Conservation (phyloP, 2,888 invertebrate species). For the Cephonodes hylas region DNA sequence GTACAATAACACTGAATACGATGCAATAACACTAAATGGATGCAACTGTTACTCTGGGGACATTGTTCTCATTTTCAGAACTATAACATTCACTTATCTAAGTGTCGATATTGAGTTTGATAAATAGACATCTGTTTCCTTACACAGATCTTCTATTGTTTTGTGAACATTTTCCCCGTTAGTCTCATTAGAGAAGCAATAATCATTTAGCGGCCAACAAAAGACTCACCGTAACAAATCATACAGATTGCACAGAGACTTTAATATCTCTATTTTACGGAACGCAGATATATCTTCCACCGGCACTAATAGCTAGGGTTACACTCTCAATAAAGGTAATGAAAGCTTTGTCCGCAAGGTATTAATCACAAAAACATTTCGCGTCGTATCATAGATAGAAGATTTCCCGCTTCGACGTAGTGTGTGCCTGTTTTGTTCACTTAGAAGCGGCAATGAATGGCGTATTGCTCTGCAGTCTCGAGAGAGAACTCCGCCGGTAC, state of each 20-base stretch:
- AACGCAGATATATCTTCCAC: neutral
- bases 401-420: neutral
- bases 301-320: neutral
- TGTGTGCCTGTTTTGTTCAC: conserved; percentile 6
- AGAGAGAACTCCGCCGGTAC: conserved; percentile 31
- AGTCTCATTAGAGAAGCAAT: neutral
- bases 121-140: too few species aligned
- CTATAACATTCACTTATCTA: too few species aligned
- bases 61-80: too few species aligned
- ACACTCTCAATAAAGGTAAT: neutral
- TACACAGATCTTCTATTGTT: neutral
- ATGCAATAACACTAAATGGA: too few species aligned
- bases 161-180: neutral
- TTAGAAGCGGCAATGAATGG: conserved; percentile 6
- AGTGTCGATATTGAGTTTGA: too few species aligned
- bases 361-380: neutral
- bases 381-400: neutral
- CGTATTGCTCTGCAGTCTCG: conserved; percentile 11
- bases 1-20: too few species aligned
- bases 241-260: neutral
- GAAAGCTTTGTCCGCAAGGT: neutral
- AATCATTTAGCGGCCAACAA: neutral
- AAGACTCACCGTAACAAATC: neutral
- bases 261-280: neutral
- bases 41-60: too few species aligned